Base-by-base conservation (phyloP, 2,113 vertebrate species). In the Myrmecophaga tridactyla region DNA sequence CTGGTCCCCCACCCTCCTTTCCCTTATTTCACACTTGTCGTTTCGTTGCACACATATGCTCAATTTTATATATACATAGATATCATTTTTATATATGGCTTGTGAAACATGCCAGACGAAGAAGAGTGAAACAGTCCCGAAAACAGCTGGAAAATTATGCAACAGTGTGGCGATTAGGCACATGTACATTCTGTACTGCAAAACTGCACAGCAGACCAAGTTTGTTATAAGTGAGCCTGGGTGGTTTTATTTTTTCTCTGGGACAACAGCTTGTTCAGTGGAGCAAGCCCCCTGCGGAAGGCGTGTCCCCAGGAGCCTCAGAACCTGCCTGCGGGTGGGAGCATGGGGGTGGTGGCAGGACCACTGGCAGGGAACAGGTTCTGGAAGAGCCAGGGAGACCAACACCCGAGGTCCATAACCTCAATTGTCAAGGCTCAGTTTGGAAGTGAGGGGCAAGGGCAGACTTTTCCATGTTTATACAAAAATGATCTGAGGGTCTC, bases 61-160 rank as follows among this genome's bases (percentile, higher is more conserved):
- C 89, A 20, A 82, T 86, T 92, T 95, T 94, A 77, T 90, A 92
- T 94, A 94, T 93, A 95, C 97, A 95, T 31, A 53, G 60, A 91
- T 91, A 80, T 75, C 43, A 78, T 86, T 90, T 97, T 96, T 97
- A 96, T 94, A 92, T 95, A 93, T 76, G 90, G 92, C 95, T 96
- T 96, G 89, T 94, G 96, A 97, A 97, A 97, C 95, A 92, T 96
- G 97, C 94, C 98, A 98, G 98, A 97, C 96, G 81, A 93, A 90
- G 81, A 93, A 89, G 97, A 92, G 65, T 48, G 92, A 97, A 98
- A 98, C 96, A 88, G 86, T 97, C 96, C 94, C 95, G 96, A 94
- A 98, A 97, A 98, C 97, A 98, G 97, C 98, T 98, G 98, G 97
- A 97, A 96, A 97, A 97, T 98, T 98, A 98, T 10, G 97, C 98